phyloP scores from a whole-genome alignment of 64 coral and sea anemone genomes.

The Exaiptasia diaphana region DNA sequence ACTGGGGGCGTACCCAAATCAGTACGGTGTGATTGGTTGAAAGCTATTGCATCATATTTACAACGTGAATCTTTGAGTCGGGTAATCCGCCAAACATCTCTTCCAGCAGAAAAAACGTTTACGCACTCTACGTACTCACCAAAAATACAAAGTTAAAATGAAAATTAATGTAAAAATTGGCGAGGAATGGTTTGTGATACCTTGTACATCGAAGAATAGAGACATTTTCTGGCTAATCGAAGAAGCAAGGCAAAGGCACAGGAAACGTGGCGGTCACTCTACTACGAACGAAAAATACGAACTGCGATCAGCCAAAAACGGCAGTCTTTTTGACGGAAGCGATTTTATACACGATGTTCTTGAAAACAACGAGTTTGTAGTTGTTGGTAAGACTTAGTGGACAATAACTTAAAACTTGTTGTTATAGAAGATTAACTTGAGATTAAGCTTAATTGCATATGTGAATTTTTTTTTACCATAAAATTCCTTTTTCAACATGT shows the following conservation, averaged over 20 bases:
- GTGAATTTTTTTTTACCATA: neutral
- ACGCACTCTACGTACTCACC: no score
- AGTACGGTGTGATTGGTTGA: no score
- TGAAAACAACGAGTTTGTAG: constrained; percentile 78
- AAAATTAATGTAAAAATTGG: constrained; percentile 64
- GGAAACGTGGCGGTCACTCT: neutral
- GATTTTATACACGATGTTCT: constrained; percentile 70
- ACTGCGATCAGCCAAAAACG: constrained; percentile 17
- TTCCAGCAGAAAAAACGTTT: no score
- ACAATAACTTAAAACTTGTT: neutral
- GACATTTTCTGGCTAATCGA: constrained; percentile 60
- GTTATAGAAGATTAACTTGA: neutral
- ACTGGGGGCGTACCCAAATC: no score
- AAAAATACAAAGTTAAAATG: no score
- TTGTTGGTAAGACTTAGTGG: constrained; percentile 45
- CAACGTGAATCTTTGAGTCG: no score
- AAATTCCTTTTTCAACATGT: neutral
- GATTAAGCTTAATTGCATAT: neutral
- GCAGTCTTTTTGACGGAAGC: constrained; percentile 13
- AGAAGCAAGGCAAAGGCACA: constrained; percentile 51
- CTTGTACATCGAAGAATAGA: constrained; percentile 43
- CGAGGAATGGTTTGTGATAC: constrained; percentile 75
- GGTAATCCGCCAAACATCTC: no score
- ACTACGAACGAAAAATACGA: constrained; percentile 3
- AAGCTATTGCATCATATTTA: no score